Evolutionary conservation across 2,888 invertebrate genomes (phyloP).

Genomic region (Hypselothyrea guttata): DNA sequence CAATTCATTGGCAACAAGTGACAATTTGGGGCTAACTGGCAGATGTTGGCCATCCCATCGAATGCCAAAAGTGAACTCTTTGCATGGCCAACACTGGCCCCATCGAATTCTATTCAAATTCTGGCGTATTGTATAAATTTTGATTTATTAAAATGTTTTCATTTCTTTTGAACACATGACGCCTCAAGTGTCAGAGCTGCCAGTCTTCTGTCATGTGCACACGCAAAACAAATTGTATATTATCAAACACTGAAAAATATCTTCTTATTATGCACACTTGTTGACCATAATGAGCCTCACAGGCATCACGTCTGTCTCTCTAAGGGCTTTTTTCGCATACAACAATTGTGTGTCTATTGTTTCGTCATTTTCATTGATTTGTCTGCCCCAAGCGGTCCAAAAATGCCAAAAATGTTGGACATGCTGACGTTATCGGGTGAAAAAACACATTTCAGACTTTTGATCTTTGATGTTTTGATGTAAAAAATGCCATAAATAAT

Average conservation of each 20-base stretch:
- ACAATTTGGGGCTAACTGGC: constrained; percentile 25
- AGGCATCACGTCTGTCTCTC: constrained; percentile 44
- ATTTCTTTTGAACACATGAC: constrained; percentile 47
- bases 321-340: constrained; percentile 21
- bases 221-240: constrained; percentile 11
- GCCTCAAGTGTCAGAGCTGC: constrained; percentile 45
- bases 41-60: constrained; percentile 31
- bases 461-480: constrained; percentile 46
- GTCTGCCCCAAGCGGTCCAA: constrained; percentile 39
- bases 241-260: constrained; percentile 40
- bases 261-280: constrained; percentile 32
- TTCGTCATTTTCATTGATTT: constrained; percentile 46
- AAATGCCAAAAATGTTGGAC: constrained; percentile 56
- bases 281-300: constrained; percentile 23
- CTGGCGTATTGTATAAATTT: constrained; percentile 30
- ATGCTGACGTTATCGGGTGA: constrained; percentile 47
- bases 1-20: constrained; percentile 17
- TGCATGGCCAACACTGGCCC: constrained; percentile 16
- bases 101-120: constrained; percentile 29
- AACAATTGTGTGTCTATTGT: constrained; percentile 43
- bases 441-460: constrained; percentile 51
- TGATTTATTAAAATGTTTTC: constrained; percentile 67
- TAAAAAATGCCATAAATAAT: too few species aligned
- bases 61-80: constrained; percentile 27
- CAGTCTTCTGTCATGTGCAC: constrained; percentile 18